Evolutionary conservation across 2,113 vertebrate species (phyloP).

Genomic region (Reinhardtius hippoglossoides): DNA sequence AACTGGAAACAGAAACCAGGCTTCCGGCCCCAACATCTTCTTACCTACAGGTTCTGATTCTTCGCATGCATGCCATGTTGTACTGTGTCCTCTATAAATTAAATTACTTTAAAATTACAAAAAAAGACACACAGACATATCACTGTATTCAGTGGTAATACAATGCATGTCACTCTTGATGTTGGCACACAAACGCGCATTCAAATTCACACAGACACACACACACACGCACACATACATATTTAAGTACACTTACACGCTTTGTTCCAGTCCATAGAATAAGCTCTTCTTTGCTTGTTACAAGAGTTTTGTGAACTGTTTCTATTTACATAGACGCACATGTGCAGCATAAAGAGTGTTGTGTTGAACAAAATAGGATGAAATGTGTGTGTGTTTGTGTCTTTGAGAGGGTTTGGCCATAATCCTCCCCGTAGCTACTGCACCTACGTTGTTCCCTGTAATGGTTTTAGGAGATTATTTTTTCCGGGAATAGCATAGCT

Average conservation of each 20-base stretch:
- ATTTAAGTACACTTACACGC: background rate
- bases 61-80: background rate
- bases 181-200: background rate
- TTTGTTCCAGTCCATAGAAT: constrained; percentile 14
- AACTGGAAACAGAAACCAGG: no score
- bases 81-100: background rate
- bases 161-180: background rate
- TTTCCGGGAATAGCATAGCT: constrained; percentile 72
- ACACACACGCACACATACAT: background rate
- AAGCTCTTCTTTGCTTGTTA: constrained; percentile 57
- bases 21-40: no score
- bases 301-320: constrained; percentile 12
- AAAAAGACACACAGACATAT: background rate
- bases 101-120: constrained; percentile 20
- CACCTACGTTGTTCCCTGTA: constrained; percentile 78
- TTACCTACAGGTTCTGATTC: no score
- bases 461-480: constrained; percentile 84
- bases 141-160: background rate
- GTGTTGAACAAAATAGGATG: constrained; percentile 38
- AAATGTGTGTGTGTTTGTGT: constrained; percentile 16
- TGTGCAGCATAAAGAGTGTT: constrained; percentile 15
- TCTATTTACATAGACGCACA: constrained; percentile 25
- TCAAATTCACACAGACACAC: no score
- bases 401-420: constrained; percentile 39
- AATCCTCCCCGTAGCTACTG: constrained; percentile 75